These are phyloP conservation scores for Stegana nigrithorax DNA, from an alignment of 2,888 invertebrate species.

Conservation along the genomic window DNA sequence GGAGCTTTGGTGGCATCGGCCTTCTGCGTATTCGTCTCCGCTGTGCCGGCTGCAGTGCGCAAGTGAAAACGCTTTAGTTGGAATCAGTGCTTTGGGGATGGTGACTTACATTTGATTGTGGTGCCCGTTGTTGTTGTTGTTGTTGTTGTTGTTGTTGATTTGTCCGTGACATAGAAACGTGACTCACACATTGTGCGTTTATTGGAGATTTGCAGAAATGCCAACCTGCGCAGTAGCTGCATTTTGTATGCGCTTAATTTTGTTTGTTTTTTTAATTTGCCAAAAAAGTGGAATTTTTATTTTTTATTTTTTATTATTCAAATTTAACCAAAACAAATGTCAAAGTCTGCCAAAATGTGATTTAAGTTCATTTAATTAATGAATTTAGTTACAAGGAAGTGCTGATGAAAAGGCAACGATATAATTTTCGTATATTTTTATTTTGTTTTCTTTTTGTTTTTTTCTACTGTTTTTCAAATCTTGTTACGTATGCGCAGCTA, in stretches of 20 bases:
- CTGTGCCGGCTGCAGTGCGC: background rate
- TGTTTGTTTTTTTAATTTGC: too few relatives aligned
- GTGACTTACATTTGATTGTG: background rate
- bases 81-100: too few relatives aligned
- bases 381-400: background rate
- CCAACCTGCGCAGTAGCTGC: background rate
- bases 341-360: background rate
- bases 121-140: background rate
- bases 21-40: too few relatives aligned
- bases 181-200: too few relatives aligned
- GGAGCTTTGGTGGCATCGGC: too few relatives aligned
- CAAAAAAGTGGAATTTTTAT: background rate
- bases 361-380: background rate
- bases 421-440: too few relatives aligned
- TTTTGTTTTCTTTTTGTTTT: background rate
- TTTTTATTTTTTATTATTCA: background rate
- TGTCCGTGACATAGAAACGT: conserved; percentile 9
- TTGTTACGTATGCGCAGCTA: background rate
- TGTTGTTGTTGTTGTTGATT: conserved; percentile 20
- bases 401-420: background rate
- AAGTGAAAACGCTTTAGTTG: background rate
- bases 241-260: background rate
- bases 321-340: background rate
- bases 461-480: too few relatives aligned
- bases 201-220: background rate